A percentile compares a stretch with the other conserved stretches of the same genome.
phyloP scores from a whole-genome alignment of 1,140 invertebrate species.

The Atta cephalotes region DNA sequence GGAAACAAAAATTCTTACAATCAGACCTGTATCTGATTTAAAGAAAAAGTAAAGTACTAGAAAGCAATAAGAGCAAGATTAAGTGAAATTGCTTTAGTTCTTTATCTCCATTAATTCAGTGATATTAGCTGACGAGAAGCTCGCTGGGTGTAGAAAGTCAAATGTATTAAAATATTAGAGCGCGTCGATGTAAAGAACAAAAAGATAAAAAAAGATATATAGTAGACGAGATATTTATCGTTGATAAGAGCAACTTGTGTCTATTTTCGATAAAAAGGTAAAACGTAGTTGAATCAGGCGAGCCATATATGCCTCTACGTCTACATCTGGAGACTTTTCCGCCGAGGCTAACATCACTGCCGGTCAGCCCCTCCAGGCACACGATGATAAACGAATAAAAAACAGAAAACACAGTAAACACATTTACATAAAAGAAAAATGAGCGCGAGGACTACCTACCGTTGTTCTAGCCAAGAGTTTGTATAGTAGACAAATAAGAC shows the following conservation, averaged over 20 bases:
- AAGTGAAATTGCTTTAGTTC: background rate
- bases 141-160: slow-evolving; percentile 50
- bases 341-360: slow-evolving; percentile 54
- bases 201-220: slow-evolving; percentile 21
- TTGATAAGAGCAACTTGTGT: slow-evolving; percentile 31
- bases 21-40: background rate
- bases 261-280: slow-evolving; percentile 54
- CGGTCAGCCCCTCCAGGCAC: slow-evolving; percentile 49
- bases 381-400: slow-evolving; percentile 36
- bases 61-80: background rate
- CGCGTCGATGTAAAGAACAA: slow-evolving; percentile 33
- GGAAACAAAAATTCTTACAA: background rate
- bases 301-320: slow-evolving; percentile 19
- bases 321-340: slow-evolving; percentile 48
- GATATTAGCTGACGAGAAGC: slow-evolving; percentile 59
- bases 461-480: slow-evolving; percentile 55
- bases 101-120: slow-evolving; percentile 19
- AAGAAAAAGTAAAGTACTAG: background rate
- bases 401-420: slow-evolving; percentile 40
- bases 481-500: slow-evolving; percentile 62
- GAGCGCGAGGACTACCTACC: slow-evolving; percentile 40
- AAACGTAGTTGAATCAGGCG: slow-evolving; percentile 28
- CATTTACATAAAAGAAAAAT: slow-evolving; percentile 43
- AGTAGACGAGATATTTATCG: slow-evolving; percentile 37
- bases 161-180: slow-evolving; percentile 38